Conservation (phyloP, 2,888 invertebrate species). For the Scelioninae gen. 1 region DNA sequence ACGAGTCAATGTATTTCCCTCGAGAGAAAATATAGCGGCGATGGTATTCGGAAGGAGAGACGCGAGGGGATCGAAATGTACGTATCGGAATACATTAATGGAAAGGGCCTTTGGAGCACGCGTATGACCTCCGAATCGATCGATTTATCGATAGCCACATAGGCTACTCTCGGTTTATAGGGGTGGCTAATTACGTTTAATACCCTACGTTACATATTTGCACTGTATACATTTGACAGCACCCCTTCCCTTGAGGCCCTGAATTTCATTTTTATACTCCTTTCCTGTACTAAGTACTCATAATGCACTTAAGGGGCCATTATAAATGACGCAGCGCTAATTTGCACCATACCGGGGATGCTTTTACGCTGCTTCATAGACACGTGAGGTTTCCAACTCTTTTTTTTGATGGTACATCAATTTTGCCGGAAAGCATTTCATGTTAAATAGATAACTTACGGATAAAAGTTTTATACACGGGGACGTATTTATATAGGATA, state of each 20-base stretch:
- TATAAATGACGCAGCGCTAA: slow-evolving; percentile 33
- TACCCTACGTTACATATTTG: slow-evolving; percentile 82
- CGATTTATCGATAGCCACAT: slow-evolving; percentile 80
- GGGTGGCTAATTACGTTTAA: slow-evolving; percentile 82
- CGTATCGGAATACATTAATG: slow-evolving; percentile 80
- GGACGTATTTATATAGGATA: no score
- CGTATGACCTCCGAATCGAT: slow-evolving; percentile 75
- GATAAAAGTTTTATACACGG: no score
- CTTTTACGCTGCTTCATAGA: slow-evolving; percentile 12
- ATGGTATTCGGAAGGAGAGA: slow-evolving; percentile 11
- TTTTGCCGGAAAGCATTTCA: no score
- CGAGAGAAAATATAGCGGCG: no score
- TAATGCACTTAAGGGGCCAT: slow-evolving; percentile 45
- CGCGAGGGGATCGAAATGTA: slow-evolving; percentile 39
- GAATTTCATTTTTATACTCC: slow-evolving; percentile 34
- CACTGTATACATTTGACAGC: slow-evolving; percentile 77
- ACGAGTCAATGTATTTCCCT: no score
- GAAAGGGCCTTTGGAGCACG: slow-evolving; percentile 79
- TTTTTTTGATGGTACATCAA: not conserved
- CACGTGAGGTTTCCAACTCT: not conserved
- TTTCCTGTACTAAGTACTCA: slow-evolving; percentile 25
- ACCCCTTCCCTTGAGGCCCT: slow-evolving; percentile 3
- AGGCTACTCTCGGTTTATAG: slow-evolving; percentile 76
- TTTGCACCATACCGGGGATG: slow-evolving; percentile 9
- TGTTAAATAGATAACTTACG: no score